These are phyloP conservation scores for Chymomyza fuscimana DNA, from an alignment of 2,888 invertebrate genomes.

Conservation along the genomic window DNA sequence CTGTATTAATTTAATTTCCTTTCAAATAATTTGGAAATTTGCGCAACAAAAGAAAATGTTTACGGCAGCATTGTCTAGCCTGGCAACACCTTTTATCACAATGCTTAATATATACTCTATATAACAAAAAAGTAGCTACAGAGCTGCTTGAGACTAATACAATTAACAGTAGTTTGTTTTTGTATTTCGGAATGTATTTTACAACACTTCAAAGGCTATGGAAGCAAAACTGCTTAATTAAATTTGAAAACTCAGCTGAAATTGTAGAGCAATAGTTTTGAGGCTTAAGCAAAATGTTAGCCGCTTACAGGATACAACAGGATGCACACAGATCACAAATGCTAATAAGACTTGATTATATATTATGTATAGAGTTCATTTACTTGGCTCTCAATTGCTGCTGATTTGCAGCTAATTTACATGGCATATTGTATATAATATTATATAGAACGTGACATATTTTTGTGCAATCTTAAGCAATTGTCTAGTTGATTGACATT, in stretches of 20 bases:
- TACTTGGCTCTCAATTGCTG: conserved; percentile 8
- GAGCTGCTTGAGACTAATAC: too few species aligned
- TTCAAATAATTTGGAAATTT: not conserved
- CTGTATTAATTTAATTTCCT: not conserved
- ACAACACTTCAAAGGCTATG: not conserved
- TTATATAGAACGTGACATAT: conserved; percentile 35
- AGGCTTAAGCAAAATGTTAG: not conserved
- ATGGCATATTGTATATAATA: not conserved
- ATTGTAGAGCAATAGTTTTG: not conserved
- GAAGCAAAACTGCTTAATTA: not conserved
- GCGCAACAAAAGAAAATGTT: not conserved
- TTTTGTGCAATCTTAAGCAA: conserved; percentile 18
- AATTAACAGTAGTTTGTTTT: too few species aligned
- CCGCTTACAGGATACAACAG: too few species aligned
- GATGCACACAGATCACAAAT: not conserved
- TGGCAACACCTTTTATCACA: not conserved
- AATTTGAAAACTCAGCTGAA: not conserved
- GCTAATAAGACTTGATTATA: conserved; percentile 12
- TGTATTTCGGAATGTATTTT: not conserved
- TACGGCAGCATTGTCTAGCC: not conserved
- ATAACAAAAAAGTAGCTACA: not conserved
- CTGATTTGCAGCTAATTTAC: not conserved
- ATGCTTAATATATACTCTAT: not conserved
- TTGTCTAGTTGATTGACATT: conserved; percentile 49
- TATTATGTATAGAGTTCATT: conserved; percentile 1